These are phyloP conservation scores for Pseudomyrmex concolor DNA, from an alignment of 1,140 invertebrate species.

Conservation along the genomic window DNA sequence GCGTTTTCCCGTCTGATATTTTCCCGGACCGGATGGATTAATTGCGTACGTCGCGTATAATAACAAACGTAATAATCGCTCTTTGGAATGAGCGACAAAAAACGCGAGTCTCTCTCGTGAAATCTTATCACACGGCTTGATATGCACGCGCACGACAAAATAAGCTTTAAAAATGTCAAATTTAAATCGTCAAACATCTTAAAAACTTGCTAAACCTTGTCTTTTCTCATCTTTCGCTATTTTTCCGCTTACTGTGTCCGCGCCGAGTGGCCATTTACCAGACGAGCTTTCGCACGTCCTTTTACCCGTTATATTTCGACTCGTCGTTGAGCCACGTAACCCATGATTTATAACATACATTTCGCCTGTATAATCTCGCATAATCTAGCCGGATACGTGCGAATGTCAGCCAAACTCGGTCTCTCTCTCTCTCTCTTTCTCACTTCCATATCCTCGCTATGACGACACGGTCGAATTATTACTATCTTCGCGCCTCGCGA, in stretches of 20 bases:
- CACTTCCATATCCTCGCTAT: background rate
- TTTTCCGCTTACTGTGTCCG: constrained; percentile 23
- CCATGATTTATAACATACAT: constrained; percentile 41
- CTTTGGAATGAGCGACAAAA: constrained; percentile 6
- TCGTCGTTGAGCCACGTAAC: constrained; percentile 13
- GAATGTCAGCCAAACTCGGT: constrained; percentile 30
- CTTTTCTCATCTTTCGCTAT: background rate
- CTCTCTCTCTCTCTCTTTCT: background rate
- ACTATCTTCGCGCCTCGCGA: constrained; percentile 42
- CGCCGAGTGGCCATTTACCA: constrained; percentile 24
- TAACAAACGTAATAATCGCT: constrained; percentile 28
- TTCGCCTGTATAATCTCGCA: constrained; percentile 48
- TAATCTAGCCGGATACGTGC: constrained; percentile 37
- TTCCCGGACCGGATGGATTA: background rate
- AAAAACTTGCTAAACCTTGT: background rate
- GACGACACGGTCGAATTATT: constrained; percentile 55
- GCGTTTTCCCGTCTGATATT: background rate
- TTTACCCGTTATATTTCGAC: constrained; percentile 43
- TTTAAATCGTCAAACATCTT: constrained; percentile 18
- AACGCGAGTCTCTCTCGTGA: background rate
- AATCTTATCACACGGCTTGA: background rate
- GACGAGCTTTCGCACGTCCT: constrained; percentile 17
- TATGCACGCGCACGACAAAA: background rate
- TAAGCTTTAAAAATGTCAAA: background rate
- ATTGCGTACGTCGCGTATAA: constrained; percentile 31